These are phyloP conservation scores for Myathropa florea DNA, from an alignment of 2,888 invertebrate genomes.

Conservation along the genomic window DNA sequence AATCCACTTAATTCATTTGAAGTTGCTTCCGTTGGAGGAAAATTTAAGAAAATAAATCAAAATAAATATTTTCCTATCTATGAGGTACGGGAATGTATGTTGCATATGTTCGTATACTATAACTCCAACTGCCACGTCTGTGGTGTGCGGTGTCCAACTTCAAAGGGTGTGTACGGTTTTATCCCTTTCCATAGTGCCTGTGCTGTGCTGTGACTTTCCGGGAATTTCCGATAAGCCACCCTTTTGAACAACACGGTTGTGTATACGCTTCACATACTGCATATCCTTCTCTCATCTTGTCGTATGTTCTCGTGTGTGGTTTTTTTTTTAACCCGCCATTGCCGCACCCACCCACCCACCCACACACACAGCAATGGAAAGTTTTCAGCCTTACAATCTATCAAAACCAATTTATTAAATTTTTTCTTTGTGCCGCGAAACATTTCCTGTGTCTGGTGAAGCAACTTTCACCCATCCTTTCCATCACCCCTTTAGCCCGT, in stretches of 20 bases:
- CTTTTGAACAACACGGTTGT: conserved; percentile 34
- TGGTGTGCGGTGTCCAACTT: conserved; percentile 30
- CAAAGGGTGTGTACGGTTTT: conserved; percentile 43
- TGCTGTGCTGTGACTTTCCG: conserved; percentile 35
- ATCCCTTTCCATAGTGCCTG: background rate
- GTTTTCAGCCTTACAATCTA: conserved; percentile 69
- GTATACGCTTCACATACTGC: background rate
- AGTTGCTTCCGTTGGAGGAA: conserved; percentile 43
- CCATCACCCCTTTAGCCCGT: background rate
- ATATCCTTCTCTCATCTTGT: conserved; percentile 24
- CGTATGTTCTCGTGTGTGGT: background rate
- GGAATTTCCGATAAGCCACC: conserved; percentile 61
- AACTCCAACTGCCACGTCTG: background rate
- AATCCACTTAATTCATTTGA: conserved; percentile 55
- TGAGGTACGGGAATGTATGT: conserved; percentile 13
- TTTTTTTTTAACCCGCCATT: conserved; percentile 16
- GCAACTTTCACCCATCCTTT: conserved; percentile 9
- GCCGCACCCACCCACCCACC: conserved; percentile 53
- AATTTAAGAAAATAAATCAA: conserved; percentile 64
- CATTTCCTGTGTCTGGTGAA: conserved; percentile 66
- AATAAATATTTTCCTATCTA: conserved; percentile 60
- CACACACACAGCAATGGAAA: conserved; percentile 50
- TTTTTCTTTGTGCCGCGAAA: conserved; percentile 68
- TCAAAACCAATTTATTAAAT: conserved; percentile 72
- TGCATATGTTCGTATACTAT: conserved; percentile 34